Percentiles rank a stretch among this genome's conserved stretches.
phyloP scores from a whole-genome alignment of 2,797 vertebrate genomes.

The Melopsittacus undulatus region DNA sequence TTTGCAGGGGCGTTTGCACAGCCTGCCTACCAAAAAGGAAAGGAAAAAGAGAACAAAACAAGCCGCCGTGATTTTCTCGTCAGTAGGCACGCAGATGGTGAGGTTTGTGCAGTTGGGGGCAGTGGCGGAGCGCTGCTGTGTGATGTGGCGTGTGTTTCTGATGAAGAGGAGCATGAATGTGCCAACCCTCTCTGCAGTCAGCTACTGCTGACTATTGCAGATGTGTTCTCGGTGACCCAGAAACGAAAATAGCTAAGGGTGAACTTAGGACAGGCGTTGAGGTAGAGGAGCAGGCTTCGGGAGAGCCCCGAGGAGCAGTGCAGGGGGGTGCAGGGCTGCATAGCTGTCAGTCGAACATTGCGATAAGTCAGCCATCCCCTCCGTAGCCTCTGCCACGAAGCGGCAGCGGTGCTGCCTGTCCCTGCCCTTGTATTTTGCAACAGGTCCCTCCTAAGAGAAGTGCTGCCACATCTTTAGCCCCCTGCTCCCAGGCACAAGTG shows the following conservation, averaged over 20 bases:
- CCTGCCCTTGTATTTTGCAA: neutral
- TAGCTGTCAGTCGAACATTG: fast-evolving
- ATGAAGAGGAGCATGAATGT: neutral
- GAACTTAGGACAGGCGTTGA: neutral
- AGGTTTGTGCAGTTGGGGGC: neutral
- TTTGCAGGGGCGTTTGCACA: neutral
- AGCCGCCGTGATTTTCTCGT: neutral
- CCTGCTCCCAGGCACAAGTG: fast-evolving
- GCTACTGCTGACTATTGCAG: neutral
- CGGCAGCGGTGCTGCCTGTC: neutral
- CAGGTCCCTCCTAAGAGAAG: neutral
- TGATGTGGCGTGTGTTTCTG: neutral
- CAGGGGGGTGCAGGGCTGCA: neutral
- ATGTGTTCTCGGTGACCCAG: constrained; percentile 6
- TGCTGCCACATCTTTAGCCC: neutral
- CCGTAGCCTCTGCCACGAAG: neutral
- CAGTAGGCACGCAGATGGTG: neutral
- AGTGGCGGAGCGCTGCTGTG: neutral
- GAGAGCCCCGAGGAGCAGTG: neutral
- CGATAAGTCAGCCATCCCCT: neutral
- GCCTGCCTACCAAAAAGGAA: neutral
- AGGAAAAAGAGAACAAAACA: too few species aligned
- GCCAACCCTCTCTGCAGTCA: neutral
- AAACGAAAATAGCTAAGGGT: neutral
- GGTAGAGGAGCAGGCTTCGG: neutral